Evolutionary conservation across 2,113 vertebrate species (phyloP).

Genomic region (Alethe castanea): DNA sequence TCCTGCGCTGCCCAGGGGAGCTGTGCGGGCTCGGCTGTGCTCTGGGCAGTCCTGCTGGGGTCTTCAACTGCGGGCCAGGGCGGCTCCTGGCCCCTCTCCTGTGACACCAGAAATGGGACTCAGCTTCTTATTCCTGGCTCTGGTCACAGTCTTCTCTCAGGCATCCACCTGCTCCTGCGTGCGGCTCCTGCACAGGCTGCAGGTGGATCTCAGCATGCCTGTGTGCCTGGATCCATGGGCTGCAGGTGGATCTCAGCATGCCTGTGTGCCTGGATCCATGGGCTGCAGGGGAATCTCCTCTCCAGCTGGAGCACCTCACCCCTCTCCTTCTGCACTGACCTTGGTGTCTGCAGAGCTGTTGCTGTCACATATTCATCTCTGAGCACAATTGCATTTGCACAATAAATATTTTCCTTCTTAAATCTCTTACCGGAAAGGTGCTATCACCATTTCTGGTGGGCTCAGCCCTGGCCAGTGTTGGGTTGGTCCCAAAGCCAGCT

Average conservation of each 20-base stretch:
- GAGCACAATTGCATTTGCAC: neutral
- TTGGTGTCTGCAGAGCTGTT: neutral
- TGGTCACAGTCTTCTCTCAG: neutral
- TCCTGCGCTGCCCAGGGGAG: too few relatives aligned
- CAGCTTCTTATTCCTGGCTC: too few relatives aligned
- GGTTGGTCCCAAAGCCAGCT: neutral
- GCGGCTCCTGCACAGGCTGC: neutral
- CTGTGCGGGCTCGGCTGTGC: too few relatives aligned
- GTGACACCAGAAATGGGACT: neutral
- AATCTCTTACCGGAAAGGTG: neutral
- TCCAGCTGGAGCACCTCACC: neutral
- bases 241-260: neutral
- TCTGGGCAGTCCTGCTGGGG: too few relatives aligned
- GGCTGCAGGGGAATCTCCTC: neutral
- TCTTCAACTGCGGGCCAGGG: rapidly evolving
- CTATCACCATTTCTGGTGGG: neutral
- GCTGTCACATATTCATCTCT: neutral
- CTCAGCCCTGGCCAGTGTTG: neutral
- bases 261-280: too few relatives aligned
- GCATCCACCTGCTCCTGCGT: neutral
- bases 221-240: neutral
- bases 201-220: neutral
- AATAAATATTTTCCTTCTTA: neutral
- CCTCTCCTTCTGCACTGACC: neutral
- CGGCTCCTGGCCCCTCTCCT: rapidly evolving